Percentiles rank a stretch among this genome's conserved stretches.
Evolutionary conservation across 2,888 invertebrate genomes (phyloP).

Genomic region (Netelia inedita): DNA sequence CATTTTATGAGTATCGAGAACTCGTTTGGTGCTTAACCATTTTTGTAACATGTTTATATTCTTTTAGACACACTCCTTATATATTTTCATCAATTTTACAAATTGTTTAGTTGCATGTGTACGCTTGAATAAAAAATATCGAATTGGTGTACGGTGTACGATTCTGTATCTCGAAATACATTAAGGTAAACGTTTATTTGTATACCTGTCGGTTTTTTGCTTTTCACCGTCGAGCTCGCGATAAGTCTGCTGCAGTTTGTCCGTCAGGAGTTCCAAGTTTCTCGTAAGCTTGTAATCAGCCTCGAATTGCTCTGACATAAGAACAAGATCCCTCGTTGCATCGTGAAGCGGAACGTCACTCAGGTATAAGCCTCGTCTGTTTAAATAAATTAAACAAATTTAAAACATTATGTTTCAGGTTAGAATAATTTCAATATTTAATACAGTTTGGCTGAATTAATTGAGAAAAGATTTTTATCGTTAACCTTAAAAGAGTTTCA

Average conservation of each 20-base stretch:
- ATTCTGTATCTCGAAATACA: background rate
- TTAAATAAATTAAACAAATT: slow-evolving; percentile 64
- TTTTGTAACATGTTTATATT: too few species aligned
- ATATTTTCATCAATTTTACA: too few species aligned
- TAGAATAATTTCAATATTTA: slow-evolving; percentile 1
- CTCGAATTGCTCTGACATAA: slow-evolving; percentile 98
- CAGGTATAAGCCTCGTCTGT: slow-evolving; percentile 95
- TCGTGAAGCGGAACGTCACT: slow-evolving; percentile 98
- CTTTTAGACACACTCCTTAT: too few species aligned
- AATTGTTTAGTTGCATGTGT: too few species aligned
- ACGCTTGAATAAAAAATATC: background rate
- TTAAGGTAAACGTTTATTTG: slow-evolving; percentile 7
- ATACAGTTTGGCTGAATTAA: background rate
- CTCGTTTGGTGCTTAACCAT: too few species aligned
- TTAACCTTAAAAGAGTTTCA: background rate
- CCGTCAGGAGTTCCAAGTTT: slow-evolving; percentile 96
- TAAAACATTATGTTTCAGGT: slow-evolving; percentile 4
- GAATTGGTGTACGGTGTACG: background rate
- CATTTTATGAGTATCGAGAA: too few species aligned
- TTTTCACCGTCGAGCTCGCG: slow-evolving; percentile 97
- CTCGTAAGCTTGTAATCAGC: slow-evolving; percentile 98
- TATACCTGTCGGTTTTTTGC: slow-evolving; percentile 96
- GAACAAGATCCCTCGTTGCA: slow-evolving; percentile 96
- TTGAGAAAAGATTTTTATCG: background rate
- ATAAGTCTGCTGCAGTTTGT: slow-evolving; percentile 97